phyloP scores from a whole-genome alignment of 2,113 vertebrate species.

The Bombycilla garrulus region DNA sequence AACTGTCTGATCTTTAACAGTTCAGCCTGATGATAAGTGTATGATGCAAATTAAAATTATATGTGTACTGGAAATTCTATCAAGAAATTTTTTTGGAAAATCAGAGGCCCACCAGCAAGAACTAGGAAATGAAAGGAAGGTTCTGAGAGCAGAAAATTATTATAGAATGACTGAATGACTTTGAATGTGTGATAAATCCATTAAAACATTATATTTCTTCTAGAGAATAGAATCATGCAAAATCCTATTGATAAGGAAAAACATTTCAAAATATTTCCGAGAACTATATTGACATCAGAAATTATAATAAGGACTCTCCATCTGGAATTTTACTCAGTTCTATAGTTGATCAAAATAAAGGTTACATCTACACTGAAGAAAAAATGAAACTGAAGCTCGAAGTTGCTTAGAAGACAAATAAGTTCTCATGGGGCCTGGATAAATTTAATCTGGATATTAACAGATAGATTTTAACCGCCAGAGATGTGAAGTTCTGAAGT shows the following conservation, averaged over 20 bases:
- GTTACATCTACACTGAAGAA: not conserved
- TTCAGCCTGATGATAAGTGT: not conserved
- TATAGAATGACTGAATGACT: not conserved
- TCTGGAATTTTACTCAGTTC: not conserved
- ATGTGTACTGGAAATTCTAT: not conserved
- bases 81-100: not conserved
- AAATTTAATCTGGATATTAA: conserved; percentile 43
- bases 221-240: not conserved
- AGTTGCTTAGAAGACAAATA: conserved; percentile 28
- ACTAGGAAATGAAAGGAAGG: not conserved
- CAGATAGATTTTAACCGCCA: not conserved
- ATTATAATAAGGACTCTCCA: not conserved
- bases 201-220: not conserved
- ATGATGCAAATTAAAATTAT: not conserved
- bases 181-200: not conserved
- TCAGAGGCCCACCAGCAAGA: not conserved
- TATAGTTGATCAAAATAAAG: not conserved
- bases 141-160: not conserved
- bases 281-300: not conserved
- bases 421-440: not conserved
- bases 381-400: not conserved
- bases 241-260: not conserved
- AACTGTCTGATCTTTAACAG: not conserved
- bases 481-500: not conserved
- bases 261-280: not conserved